Base-by-base conservation (phyloP, 2,888 invertebrate genomes). In the Siphlonurus alternatus region DNA sequence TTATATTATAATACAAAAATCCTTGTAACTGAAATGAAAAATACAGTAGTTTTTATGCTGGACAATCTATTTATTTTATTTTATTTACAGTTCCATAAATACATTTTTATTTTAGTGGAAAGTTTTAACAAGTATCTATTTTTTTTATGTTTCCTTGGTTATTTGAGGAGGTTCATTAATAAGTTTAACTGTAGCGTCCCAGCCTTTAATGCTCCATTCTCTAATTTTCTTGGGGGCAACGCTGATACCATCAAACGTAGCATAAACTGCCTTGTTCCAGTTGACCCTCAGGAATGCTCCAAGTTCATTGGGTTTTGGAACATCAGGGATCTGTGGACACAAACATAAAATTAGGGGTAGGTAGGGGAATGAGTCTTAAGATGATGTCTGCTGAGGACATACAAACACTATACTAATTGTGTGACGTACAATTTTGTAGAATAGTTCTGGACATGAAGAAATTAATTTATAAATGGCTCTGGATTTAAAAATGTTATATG, bases 261-360 rank as follows among this genome's bases (percentile, higher is more conserved):
- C 56, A 22, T 56, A 56, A 10, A 56, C n/a, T n/a, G 56, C 56
- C n/a, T 56, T 56, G 20, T 56, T 56, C 56, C 56, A 56, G n/a
- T 56, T 56, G n/a, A 56, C 56, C 7, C 56, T n/a, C 7, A n/a
- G 22, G 56, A 56, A 56, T 18, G 56, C n/a, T n/a, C 56, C 56
- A 22, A 56, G 7, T 56, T 56, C 56, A 56, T n/a, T 56, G 20
- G 56, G 56, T 22, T 56, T 56, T 10, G 56, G 56, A 5, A 56
- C 22, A 7, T 5, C 20, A 20, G 56, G 56, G n/a, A 56, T n/a
- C 56, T 56, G n/a, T 38, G n/a, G n/a, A n/a, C n/a, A n/a, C n/a
- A n/a, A n/a, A n/a, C n/a, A n/a, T n/a, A n/a, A n/a, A n/a, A n/a
- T n/a, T n/a, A n/a, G n/a, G n/a, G n/a, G n/a, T n/a, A n/a, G n/a